Evolutionary conservation across 2,113 vertebrate species (phyloP), one percentile per base, ranked within the genome.

Genomic region (Leptobrachium leishanense): DNA sequence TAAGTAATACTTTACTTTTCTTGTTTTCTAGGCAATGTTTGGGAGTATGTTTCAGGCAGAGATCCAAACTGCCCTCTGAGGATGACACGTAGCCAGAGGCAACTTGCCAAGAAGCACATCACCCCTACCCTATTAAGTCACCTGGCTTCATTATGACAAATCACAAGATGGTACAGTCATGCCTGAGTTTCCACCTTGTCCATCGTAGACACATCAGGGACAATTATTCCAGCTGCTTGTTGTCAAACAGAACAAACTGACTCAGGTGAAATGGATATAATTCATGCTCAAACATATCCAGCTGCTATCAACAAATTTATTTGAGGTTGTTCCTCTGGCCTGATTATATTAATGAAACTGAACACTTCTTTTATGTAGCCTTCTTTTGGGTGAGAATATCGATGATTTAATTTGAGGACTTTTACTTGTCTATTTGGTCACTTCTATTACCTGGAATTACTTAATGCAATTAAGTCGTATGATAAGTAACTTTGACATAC

Each of bases 1-100:
- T 31, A 31, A 31, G 20, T 31, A 31, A 31, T 43, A 6, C n/a
- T 40, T 31, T 6, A 31, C 11, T 54, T 39, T 6, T 12, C 9
- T 2, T 40, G 40, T 39, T 74, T 59, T 74, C 59, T 5, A 94
- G 93, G 92, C 92, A 81, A 92, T 94, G 92, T 94, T 94, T 2
- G 93, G 93, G 43, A 93, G 90, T 82, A 94, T 94, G 92, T 94
- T 94, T 81, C 90, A 88, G 20, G 68, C 90, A 20, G 92, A 92
- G 83, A 88, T 86, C 0, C 88, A 93, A 85, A 94, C 92, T 2
- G 91, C 90, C 12, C 85, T 94, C 85, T 94, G 88, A 93, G 76
- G 2, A 0, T 74, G 20, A 31, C 11, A 64, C 50, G 39, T 46
- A 40, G 55, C 11, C 10, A 67, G 46, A 43, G 6, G 77, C 20